These are phyloP conservation scores for Polyommatus iphigenia DNA, from an alignment of 2,888 invertebrate genomes.

Conservation along the genomic window DNA sequence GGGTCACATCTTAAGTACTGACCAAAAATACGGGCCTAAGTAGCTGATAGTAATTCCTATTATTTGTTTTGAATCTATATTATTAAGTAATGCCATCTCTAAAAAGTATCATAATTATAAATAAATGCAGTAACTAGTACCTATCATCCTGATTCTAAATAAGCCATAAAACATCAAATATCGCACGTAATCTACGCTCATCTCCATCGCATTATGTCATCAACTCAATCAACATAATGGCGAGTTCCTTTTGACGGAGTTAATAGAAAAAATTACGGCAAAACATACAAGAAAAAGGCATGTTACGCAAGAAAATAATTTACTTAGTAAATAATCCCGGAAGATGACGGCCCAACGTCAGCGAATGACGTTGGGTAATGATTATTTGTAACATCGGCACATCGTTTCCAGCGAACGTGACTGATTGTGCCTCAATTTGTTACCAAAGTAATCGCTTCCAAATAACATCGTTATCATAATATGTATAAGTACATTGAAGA, in stretches of 20 bases:
- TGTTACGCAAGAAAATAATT: constrained; percentile 29
- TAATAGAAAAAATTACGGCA: constrained; percentile 29
- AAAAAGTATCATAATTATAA: not conserved
- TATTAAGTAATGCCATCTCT: not conserved
- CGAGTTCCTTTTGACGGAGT: constrained; percentile 27
- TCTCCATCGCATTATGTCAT: constrained; percentile 15
- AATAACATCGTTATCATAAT: constrained; percentile 9
- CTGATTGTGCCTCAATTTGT: constrained; percentile 9
- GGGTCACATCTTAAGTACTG: no score
- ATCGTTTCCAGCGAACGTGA: constrained; percentile 10
- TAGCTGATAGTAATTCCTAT: no score
- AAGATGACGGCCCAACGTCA: constrained; percentile 18
- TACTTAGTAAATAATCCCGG: constrained; percentile 29
- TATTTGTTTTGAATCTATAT: not conserved
- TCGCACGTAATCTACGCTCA: not conserved
- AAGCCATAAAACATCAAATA: not conserved
- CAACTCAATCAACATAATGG: constrained; percentile 29
- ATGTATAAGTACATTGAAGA: not conserved
- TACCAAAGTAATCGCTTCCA: not conserved
- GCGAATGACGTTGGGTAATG: constrained; percentile 27
- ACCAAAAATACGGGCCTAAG: no score
- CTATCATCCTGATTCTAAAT: not conserved
- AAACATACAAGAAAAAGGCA: constrained; percentile 25
- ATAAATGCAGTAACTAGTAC: not conserved
- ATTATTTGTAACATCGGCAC: constrained; percentile 37